These are phyloP conservation scores for Actinopyga echinites DNA, from an alignment of 53 echinoderm and acorn worm genomes.

Conservation along the genomic window DNA sequence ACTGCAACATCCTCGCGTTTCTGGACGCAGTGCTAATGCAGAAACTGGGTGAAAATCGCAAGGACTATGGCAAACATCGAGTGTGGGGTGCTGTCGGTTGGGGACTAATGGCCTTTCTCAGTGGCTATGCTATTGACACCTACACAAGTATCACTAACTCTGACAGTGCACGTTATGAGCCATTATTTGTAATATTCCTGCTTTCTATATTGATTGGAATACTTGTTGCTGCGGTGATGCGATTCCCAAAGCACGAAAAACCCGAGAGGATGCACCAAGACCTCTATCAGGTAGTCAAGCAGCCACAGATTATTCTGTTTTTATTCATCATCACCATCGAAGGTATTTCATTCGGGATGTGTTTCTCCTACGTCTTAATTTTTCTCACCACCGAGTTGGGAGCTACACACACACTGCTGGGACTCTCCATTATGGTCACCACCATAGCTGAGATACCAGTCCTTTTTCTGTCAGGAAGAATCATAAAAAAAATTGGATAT, in stretches of 20 bases:
- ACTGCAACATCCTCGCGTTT: conserved; percentile 64
- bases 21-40: conserved; percentile 55
- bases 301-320: conserved; percentile 45
- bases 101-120: conserved; percentile 74
- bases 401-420: conserved; percentile 72
- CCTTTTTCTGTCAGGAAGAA: conserved; percentile 75
- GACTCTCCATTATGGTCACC: conserved; percentile 67
- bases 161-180: conserved; percentile 43
- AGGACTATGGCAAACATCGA: conserved; percentile 84
- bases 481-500: conserved; percentile 75
- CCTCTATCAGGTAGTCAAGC: conserved; percentile 20
- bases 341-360: conserved; percentile 84
- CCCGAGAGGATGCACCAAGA: conserved; percentile 57
- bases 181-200: conserved; percentile 69
- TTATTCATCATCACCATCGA: conserved; percentile 28
- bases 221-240: conserved; percentile 25
- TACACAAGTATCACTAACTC: conserved; percentile 30
- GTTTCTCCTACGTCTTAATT: conserved; percentile 69
- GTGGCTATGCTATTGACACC: conserved; percentile 67
- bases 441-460: conserved; percentile 80
- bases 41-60: conserved; percentile 51
- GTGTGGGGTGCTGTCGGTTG: conserved; percentile 92
- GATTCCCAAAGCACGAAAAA: conserved; percentile 67
- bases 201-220: conserved; percentile 40
- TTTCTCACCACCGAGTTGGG: conserved; percentile 68